Base-by-base conservation (phyloP, 2,888 invertebrate species). In the Stomorhina lunata region DNA sequence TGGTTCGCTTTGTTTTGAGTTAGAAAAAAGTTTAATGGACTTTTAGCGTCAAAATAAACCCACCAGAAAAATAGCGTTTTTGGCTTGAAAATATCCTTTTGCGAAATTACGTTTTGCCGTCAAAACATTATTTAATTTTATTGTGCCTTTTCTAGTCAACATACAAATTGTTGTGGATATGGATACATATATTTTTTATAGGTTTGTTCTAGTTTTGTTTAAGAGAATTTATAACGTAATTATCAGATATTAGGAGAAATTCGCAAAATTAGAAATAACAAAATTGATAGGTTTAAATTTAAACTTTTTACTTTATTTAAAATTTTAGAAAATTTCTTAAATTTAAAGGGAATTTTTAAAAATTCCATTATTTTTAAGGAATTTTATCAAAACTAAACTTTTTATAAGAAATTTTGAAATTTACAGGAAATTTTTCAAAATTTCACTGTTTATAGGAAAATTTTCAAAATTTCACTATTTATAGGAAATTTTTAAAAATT, bases 11-110 rank as follows among this genome's bases (percentile, higher is more conserved):
- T 77, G 61, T 69, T 69, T 63, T 43, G 6, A 55, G 29, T n/a
- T n/a, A n/a, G 25, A 55, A 65, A 65, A 76, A 63, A 81, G 73
- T 81, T 82, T 69, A 73, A 73, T 82, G 61, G 78, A 78, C 68
- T 81, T 63, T 72, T 73, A 59, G 66, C 68, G 78, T 82, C 78
- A 79, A 82, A 71, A 79, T 75, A 82, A 75, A 17, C 65, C 12
- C 27, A 48, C 45, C 66, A 53, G 29, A 40, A 22, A 32, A 43
- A 22, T 22, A 17, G n/a, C 34, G 32, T 7, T 34, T 32, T 32
- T 4, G 22, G 4, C 5, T n/a, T n/a, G n/a, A 6, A n/a, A n/a
- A 43, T 20, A 55, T 61, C 48, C n/a, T 32, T 32, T 12, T 34
- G 55, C 10, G 7, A 53, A 55, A 25, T 50, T 32, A 2, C 32